These are phyloP conservation scores for Toxostoma redivivum DNA, from an alignment of 2,113 vertebrate genomes.

Conservation along the genomic window DNA sequence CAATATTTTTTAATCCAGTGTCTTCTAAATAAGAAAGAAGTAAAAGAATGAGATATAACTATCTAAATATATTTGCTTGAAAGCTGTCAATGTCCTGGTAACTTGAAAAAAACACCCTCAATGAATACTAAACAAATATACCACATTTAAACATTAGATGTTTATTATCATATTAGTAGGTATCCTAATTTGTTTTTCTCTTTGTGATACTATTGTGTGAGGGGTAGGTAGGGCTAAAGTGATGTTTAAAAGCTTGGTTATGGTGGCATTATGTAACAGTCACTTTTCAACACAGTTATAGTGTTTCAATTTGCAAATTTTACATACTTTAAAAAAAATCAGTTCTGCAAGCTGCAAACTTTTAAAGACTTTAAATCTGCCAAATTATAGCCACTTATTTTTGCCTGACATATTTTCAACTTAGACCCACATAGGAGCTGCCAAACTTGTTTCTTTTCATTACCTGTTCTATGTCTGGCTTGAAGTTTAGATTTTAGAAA, in stretches of 20 bases:
- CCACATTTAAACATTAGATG: neutral
- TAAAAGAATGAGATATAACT: neutral
- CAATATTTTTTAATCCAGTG: neutral
- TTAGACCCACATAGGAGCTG: conserved; percentile 73
- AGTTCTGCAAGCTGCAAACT: conserved; percentile 71
- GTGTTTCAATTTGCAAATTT: conserved; percentile 74
- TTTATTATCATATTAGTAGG: neutral
- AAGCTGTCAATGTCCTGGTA: neutral
- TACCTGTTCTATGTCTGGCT: conserved; percentile 82
- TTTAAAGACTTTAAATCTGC: conserved; percentile 76
- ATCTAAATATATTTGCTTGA: neutral
- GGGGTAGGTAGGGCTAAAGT: neutral
- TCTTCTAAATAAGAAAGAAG: neutral
- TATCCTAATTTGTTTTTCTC: neutral
- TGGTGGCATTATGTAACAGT: conserved; percentile 53
- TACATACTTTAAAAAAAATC: conserved; percentile 32
- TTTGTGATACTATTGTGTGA: neutral
- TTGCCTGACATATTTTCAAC: conserved; percentile 75
- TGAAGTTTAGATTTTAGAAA: conserved; percentile 81
- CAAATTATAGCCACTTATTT: conserved; percentile 78
- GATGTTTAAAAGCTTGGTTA: conserved; percentile 4
- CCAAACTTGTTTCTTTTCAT: conserved; percentile 84
- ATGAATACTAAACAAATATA: neutral
- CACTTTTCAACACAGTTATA: conserved; percentile 61
- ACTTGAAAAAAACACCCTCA: neutral